Evolutionary conservation across 2,797 vertebrate genomes (phyloP).

Genomic region (Mormyrus hasselquistii): DNA sequence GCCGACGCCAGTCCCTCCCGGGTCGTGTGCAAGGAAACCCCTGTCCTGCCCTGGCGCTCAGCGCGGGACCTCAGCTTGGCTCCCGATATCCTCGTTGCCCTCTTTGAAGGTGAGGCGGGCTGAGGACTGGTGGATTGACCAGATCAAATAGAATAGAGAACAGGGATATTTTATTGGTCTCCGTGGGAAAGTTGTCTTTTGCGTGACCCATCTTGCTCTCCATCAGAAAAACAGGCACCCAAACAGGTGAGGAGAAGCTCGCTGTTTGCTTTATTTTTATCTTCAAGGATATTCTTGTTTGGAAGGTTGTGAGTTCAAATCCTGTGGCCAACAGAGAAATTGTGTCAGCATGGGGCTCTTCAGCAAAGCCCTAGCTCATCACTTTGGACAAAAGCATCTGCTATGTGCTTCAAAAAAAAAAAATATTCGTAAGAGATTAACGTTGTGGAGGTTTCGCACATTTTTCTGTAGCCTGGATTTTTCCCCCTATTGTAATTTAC

Average conservation of each 20-base stretch:
- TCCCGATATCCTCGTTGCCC: conserved; percentile 63
- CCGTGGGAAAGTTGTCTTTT: not conserved
- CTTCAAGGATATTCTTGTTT: not conserved
- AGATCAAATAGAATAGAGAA: not conserved
- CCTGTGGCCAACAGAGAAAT: not conserved
- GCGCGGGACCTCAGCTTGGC: conserved; percentile 67
- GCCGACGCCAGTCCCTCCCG: conserved; percentile 71
- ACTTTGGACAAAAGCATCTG: not conserved
- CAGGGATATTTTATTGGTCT: not conserved
- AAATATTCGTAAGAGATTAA: not conserved
- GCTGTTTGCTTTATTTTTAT: not conserved
- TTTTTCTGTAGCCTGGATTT: not conserved
- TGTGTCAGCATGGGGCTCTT: not conserved
- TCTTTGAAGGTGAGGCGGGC: conserved; percentile 73
- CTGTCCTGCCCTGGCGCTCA: conserved; percentile 79
- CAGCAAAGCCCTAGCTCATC: not conserved
- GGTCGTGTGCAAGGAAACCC: conserved; percentile 73
- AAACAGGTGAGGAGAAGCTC: not conserved
- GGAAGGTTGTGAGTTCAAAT: not conserved
- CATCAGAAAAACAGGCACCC: not conserved
- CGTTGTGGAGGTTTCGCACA: not conserved
- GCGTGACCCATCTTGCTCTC: not conserved
- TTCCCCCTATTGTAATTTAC: not conserved
- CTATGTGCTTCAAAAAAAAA: not conserved
- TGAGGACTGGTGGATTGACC: not conserved